Conservation (phyloP, 1,140 invertebrate genomes). For the Saxidomus purpurata region DNA sequence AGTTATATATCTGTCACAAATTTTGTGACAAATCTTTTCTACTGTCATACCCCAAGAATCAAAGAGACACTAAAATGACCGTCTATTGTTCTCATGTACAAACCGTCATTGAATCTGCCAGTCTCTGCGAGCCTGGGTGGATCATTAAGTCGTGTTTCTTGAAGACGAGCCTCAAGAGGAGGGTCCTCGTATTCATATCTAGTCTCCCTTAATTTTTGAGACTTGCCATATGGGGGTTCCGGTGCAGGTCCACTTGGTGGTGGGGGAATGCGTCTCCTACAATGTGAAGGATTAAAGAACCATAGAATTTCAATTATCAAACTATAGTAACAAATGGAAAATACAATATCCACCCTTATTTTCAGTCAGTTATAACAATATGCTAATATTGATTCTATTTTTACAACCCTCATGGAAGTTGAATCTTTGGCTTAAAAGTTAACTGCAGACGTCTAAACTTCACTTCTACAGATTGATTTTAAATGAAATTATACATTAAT, state of each 20-base stretch:
- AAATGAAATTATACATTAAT: no score
- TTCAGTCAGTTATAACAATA: no score
- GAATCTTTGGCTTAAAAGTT: no score
- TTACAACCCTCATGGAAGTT: no score
- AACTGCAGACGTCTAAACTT: no score
- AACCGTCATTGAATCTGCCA: slow-evolving; percentile 61
- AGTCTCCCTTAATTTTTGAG: slow-evolving; percentile 20
- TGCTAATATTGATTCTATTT: no score
- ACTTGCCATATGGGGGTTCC: slow-evolving; percentile 74
- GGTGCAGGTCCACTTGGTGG: slow-evolving; percentile 76
- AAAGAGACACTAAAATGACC: slow-evolving; percentile 29
- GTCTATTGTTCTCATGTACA: slow-evolving; percentile 14
- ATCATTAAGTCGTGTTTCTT: slow-evolving; percentile 28
- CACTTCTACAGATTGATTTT: no score
- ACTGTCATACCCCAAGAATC: not conserved
- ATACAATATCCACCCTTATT: no score
- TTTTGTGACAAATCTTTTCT: no score
- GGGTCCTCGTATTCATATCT: slow-evolving; percentile 20
- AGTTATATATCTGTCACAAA: no score
- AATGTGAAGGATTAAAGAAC: slow-evolving; percentile 55
- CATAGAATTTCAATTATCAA: no score
- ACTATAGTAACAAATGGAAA: no score
- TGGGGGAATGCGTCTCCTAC: slow-evolving; percentile 74
- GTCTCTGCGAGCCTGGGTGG: slow-evolving; percentile 13
- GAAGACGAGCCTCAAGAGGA: slow-evolving; percentile 33